Evolutionary conservation across 2,888 invertebrate genomes (phyloP), one percentile per base, ranked within the genome.

Genomic region (Stegophylla sp.): DNA sequence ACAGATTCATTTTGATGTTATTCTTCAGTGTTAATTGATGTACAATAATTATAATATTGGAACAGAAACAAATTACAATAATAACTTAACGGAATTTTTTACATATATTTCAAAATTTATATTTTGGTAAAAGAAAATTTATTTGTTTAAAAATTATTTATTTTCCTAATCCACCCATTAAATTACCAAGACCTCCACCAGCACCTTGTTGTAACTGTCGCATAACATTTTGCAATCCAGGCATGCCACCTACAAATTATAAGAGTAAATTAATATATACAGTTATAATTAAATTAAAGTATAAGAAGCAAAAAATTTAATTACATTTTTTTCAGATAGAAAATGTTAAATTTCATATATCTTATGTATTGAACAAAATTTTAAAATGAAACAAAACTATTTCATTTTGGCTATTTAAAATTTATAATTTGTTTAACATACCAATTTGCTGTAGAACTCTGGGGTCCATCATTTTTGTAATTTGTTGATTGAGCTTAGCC

Each of bases 391-490:
- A 7, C 34, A 5, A 34, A 34, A 7, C 34, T 34, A 34, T 7
- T 34, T 34, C 7, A 34, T 34, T 34, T 34, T 34, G 3, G 34
- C 3, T 34, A 34, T 34, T 34, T 5, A 34, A 34, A 34, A 34
- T 34, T 34, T 23, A 23, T 45, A 20, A 43, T 71, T 3, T 3
- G 15, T 26, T 43, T 17, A 51, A 83, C 84, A 85, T 84, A 90
- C 92, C 92, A 92, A 93, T 93, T 86, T 99, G 98, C 85, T 98
- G 97, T 72, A 99, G 89, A 84, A 99, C 96, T 82, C 97, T 90
- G 0, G 99, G 99, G 88, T 99, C 99, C 94, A 99, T 99, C 97
- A 99, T 98, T 87, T 96, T 97, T 9, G 98, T 98, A 97, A 99
- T 98, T 88, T 99, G 98, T 87, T 98, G 97, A 88, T 99, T 98